phyloP scores from a whole-genome alignment of 1,140 invertebrate species.

The Coelopa frigida region DNA sequence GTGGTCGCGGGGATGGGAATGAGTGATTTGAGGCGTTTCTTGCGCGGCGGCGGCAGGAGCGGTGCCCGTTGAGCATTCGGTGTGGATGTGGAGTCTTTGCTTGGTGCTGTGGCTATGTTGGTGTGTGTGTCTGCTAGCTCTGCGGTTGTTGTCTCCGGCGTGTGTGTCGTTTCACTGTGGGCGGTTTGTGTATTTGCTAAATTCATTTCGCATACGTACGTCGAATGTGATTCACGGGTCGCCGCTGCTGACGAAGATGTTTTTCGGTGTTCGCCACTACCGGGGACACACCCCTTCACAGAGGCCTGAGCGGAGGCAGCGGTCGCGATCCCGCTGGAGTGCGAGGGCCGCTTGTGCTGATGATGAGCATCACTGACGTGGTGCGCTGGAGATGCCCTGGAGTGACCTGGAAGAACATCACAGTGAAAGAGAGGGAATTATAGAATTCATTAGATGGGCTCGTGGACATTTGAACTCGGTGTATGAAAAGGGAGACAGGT shows the following conservation, averaged over 20 bases:
- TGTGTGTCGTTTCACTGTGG: conserved; percentile 1
- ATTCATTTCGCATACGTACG: conserved; percentile 45
- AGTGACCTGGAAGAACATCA: conserved; percentile 39
- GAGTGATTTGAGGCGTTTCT: conserved; percentile 27
- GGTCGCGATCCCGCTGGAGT: conserved; percentile 11
- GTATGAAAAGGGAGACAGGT: no score
- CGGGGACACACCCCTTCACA: no score
- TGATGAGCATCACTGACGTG: conserved; percentile 29
- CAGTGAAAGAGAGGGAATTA: no score
- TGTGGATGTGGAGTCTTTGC: conserved; percentile 9
- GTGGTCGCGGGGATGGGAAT: conserved; percentile 27
- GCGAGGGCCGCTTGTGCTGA: conserved; percentile 12
- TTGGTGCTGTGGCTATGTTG: not conserved
- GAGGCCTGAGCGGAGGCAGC: no score
- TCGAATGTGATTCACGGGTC: conserved; percentile 18
- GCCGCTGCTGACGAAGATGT: conserved; percentile 7
- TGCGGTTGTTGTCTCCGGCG: not conserved
- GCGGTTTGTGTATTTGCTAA: conserved; percentile 33
- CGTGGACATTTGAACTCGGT: no score
- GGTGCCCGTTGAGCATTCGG: not conserved
- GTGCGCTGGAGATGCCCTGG: conserved; percentile 21
- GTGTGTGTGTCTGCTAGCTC: conserved; percentile 2
- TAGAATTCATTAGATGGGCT: no score
- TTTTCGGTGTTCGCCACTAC: conserved; percentile 19
- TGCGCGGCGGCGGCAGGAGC: conserved; percentile 16